Evolutionary conservation across 2,888 invertebrate species (phyloP).

Genomic region (Desoria tigrina): DNA sequence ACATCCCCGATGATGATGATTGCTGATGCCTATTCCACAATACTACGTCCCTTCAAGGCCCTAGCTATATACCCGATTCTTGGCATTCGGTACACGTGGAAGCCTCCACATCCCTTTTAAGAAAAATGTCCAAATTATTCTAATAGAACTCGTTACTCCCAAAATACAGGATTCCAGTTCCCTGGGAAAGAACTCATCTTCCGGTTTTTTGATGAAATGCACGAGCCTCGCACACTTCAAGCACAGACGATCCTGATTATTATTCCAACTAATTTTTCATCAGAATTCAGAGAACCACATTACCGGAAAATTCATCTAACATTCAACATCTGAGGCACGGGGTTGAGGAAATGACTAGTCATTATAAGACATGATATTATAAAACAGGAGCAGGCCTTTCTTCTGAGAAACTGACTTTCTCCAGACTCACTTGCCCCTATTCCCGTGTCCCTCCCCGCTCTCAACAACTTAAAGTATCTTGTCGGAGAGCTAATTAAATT

Average conservation of each 20-base stretch:
- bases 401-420: too few relatives aligned
- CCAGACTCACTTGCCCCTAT: too few relatives aligned
- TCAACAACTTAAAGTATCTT: too few relatives aligned
- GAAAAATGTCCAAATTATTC: constrained; percentile 8
- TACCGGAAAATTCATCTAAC: neutral
- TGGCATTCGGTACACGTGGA: too few relatives aligned
- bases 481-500: constrained; percentile 4
- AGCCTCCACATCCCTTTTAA: neutral
- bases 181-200: neutral
- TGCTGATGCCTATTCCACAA: too few relatives aligned
- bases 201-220: neutral
- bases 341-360: neutral
- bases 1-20: too few relatives aligned
- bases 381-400: too few relatives aligned
- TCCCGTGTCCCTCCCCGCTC: too few relatives aligned
- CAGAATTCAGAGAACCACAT: neutral
- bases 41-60: too few relatives aligned
- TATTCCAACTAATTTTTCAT: neutral
- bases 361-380: too few relatives aligned
- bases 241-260: neutral
- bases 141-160: neutral
- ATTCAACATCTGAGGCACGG: neutral
- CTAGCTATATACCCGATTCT: too few relatives aligned
- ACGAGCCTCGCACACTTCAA: neutral
- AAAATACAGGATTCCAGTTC: too few relatives aligned